phyloP scores from a whole-genome alignment of 1,140 invertebrate genomes.

The Drosophila neocordata region DNA sequence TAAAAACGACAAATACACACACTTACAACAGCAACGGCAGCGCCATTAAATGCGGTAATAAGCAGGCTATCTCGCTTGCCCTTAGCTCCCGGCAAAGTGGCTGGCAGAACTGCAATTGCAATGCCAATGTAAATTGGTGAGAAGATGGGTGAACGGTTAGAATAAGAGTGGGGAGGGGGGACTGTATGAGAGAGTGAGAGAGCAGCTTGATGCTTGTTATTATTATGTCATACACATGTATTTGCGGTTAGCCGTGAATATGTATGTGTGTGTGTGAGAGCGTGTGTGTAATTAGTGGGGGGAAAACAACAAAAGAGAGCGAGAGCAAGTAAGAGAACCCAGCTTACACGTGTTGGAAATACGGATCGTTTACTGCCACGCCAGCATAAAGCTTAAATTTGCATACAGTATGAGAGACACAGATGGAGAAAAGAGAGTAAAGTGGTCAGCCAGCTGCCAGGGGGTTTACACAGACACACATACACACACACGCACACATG shows the following conservation, averaged over 20 bases:
- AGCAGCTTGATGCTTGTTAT: constrained; percentile 54
- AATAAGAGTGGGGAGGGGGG: neutral
- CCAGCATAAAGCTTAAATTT: constrained; percentile 41
- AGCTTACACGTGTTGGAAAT: constrained; percentile 48
- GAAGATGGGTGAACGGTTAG: neutral
- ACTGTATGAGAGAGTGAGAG: constrained; percentile 47
- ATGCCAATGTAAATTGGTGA: constrained; percentile 24
- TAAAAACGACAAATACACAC: constrained; percentile 23
- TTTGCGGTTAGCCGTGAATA: constrained; percentile 38
- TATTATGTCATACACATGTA: constrained; percentile 73
- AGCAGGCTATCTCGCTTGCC: constrained; percentile 50
- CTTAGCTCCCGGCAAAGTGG: constrained; percentile 8
- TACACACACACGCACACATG: neutral
- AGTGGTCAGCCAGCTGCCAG: constrained; percentile 13
- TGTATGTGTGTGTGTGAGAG: constrained; percentile 10
- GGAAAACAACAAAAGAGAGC: constrained; percentile 1
- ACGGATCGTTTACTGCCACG: constrained; percentile 70
- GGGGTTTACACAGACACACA: constrained; percentile 2
- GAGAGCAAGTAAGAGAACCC: neutral
- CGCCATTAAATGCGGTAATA: constrained; percentile 71
- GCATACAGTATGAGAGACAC: constrained; percentile 24
- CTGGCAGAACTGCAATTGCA: constrained; percentile 35
- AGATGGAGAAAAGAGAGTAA: neutral
- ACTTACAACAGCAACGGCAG: constrained; percentile 38
- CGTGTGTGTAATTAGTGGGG: constrained; percentile 41